phyloP scores from a whole-genome alignment of 2,888 invertebrate species.

The Andrena bicolor region DNA sequence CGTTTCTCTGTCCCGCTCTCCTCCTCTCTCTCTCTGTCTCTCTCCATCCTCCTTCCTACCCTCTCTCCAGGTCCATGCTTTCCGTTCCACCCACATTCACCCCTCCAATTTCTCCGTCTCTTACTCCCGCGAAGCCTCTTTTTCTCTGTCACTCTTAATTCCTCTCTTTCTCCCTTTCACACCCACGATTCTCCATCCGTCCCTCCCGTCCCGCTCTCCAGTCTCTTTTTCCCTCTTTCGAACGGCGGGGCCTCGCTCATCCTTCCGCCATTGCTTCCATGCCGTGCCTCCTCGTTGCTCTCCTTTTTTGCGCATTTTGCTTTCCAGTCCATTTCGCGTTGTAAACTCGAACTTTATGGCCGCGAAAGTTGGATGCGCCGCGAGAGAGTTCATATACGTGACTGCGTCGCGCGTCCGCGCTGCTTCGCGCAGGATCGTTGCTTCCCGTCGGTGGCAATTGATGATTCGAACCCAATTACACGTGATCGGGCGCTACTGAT shows the following conservation, averaged over 20 bases:
- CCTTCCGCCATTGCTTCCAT: conserved; percentile 64
- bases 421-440: conserved; percentile 39
- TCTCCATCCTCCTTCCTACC: conserved; percentile 24
- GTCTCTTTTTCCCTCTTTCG: conserved; percentile 64
- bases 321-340: conserved; percentile 84
- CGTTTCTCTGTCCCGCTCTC: conserved; percentile 18
- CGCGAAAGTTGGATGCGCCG: conserved; percentile 76
- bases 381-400: conserved; percentile 71
- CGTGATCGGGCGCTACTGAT: not conserved
- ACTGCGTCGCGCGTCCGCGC: conserved; percentile 51
- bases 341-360: conserved; percentile 84
- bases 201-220: conserved; percentile 32
- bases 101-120: conserved; percentile 55
- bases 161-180: conserved; percentile 60
- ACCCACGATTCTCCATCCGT: conserved; percentile 32
- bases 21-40: conserved; percentile 18
- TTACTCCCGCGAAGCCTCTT: conserved; percentile 33
- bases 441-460: conserved; percentile 42
- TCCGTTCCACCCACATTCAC: conserved; percentile 52
- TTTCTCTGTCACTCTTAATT: conserved; percentile 62
- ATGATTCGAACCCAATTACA: conserved; percentile 25
- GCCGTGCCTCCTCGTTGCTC: conserved; percentile 72
- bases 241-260: conserved; percentile 68
- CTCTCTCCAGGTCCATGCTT: conserved; percentile 37
- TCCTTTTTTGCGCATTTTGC: conserved; percentile 79